phyloP scores from a whole-genome alignment of 2,797 vertebrate genomes.

The Orientallactaga sibirica region DNA sequence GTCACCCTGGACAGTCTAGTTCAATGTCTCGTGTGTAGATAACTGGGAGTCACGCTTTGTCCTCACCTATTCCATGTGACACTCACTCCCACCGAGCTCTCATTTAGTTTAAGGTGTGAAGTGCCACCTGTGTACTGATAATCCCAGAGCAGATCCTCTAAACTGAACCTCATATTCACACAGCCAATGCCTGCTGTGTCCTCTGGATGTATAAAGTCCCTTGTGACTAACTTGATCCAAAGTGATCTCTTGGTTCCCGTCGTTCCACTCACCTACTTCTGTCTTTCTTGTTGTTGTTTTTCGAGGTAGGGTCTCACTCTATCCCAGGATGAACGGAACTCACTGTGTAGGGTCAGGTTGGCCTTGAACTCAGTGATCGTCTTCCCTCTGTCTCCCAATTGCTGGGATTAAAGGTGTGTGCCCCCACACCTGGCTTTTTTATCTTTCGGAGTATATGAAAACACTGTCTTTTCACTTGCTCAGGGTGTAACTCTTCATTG shows the following conservation, averaged over 20 bases:
- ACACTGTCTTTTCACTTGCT: neutral
- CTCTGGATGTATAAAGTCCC: neutral
- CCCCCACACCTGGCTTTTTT: too few species aligned
- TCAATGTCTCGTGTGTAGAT: neutral
- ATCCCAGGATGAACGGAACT: too few species aligned
- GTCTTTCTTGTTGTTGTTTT: too few species aligned
- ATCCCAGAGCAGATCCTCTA: neutral
- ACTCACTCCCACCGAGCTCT: neutral
- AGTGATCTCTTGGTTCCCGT: neutral
- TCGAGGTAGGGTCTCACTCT: too few species aligned
- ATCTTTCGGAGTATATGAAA: neutral
- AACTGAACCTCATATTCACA: neutral
- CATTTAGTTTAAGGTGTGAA: slow-evolving; percentile 8
- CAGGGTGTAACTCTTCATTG: neutral
- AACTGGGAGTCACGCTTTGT: neutral
- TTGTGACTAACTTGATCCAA: neutral
- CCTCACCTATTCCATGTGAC: neutral
- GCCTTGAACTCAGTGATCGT: too few species aligned
- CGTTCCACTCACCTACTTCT: neutral
- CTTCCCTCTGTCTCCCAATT: too few species aligned
- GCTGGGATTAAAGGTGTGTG: too few species aligned
- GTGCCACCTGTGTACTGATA: neutral
- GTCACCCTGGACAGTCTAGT: neutral
- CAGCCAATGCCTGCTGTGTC: neutral
- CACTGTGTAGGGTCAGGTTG: too few species aligned